These are phyloP conservation scores for Ochotona curzoniae DNA, from an alignment of 2,113 vertebrate species.

Conservation along the genomic window DNA sequence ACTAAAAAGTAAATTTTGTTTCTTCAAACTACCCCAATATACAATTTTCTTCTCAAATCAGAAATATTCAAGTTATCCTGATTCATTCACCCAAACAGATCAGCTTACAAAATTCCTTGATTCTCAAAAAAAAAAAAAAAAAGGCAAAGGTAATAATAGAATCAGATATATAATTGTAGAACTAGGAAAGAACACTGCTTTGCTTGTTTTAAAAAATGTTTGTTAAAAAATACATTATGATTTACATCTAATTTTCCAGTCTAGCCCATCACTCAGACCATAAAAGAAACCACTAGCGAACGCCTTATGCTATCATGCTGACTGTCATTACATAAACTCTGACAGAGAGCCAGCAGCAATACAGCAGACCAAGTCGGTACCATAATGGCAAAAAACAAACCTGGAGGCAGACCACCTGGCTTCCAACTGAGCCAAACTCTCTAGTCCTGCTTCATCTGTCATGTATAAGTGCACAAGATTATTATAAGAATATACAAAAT, in stretches of 20 bases:
- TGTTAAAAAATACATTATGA: background rate
- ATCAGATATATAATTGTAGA: background rate
- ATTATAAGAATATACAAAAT: background rate
- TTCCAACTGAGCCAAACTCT: background rate
- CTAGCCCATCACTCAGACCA: background rate
- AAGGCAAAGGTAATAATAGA: background rate
- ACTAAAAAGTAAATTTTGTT: background rate
- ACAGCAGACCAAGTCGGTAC: background rate
- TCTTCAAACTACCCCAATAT: background rate
- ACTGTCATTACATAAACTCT: background rate
- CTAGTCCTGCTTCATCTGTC: background rate
- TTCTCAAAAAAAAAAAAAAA: background rate
- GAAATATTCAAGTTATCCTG: conserved; percentile 38
- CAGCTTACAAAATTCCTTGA: conserved; percentile 23
- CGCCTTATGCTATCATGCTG: background rate
- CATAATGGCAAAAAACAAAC: background rate
- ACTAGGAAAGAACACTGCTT: background rate
- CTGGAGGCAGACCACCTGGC: too few species aligned
- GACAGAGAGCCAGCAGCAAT: background rate
- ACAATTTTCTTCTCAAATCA: background rate
- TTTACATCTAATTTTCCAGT: background rate
- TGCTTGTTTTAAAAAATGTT: background rate
- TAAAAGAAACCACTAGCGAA: background rate
- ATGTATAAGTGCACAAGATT: background rate
- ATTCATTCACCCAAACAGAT: background rate